Conservation (phyloP, 1,140 invertebrate genomes). For the Panagrolaimus sp. region DNA sequence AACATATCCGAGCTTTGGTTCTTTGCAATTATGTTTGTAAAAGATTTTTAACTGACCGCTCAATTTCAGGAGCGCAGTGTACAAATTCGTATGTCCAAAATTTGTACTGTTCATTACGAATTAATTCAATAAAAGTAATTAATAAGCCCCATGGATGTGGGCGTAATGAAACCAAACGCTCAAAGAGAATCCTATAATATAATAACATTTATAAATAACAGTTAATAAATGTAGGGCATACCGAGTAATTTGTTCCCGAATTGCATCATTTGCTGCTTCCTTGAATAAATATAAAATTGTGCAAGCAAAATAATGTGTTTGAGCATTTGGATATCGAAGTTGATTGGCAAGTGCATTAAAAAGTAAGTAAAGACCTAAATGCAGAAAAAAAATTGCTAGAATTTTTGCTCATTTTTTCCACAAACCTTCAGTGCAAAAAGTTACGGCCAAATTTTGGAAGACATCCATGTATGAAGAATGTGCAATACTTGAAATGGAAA, state of each 20-base stretch:
- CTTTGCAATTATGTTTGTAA: neutral
- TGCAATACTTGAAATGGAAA: constrained; percentile 84
- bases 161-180: constrained; percentile 90
- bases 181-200: constrained; percentile 75
- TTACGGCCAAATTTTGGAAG: constrained; percentile 94
- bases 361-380: constrained; percentile 79
- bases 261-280: constrained; percentile 83
- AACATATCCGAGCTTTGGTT: neutral
- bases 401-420: too few species aligned
- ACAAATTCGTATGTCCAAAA: constrained; percentile 99
- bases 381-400: too few species aligned
- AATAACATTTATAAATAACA: neutral
- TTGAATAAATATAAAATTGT: constrained; percentile 90
- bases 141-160: constrained; percentile 98
- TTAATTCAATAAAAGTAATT: constrained; percentile 98
- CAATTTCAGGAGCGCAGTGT: neutral
- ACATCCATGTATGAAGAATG: constrained; percentile 99
- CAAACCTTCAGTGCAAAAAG: constrained; percentile 93
- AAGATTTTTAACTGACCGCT: neutral
- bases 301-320: constrained; percentile 98
- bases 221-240: constrained; percentile 38
- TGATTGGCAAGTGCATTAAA: constrained; percentile 97
- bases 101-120: constrained; percentile 94
- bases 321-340: constrained; percentile 93
- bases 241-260: constrained; percentile 69